phyloP scores from a whole-genome alignment of 2,888 invertebrate genomes.

The Rhaphigaster nebulosa region DNA sequence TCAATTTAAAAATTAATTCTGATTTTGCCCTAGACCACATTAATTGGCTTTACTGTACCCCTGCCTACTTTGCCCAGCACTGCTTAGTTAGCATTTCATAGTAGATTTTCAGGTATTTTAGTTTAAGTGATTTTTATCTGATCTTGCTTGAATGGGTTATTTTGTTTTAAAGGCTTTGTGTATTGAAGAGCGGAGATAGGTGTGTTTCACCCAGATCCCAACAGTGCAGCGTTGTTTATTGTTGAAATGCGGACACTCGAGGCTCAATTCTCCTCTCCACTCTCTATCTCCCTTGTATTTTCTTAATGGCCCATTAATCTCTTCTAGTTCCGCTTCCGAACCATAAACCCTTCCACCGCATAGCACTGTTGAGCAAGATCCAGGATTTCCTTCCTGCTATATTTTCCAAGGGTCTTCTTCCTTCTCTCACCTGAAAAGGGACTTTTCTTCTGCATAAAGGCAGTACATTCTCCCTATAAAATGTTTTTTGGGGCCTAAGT shows the following conservation, averaged over 20 bases:
- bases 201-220: background rate
- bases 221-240: slow-evolving; percentile 7
- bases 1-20: too few relatives aligned
- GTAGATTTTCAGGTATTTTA: too few relatives aligned
- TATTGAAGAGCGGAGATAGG: background rate
- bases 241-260: slow-evolving; percentile 2
- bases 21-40: too few relatives aligned
- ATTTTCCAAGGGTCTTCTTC: slow-evolving; percentile 34
- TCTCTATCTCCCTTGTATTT: slow-evolving; percentile 37
- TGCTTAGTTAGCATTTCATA: too few relatives aligned
- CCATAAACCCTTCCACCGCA: slow-evolving; percentile 49
- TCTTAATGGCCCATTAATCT: slow-evolving; percentile 49
- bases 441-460: slow-evolving; percentile 31
- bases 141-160: background rate
- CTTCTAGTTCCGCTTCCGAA: slow-evolving; percentile 48
- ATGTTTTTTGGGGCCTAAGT: background rate
- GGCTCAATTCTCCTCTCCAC: slow-evolving; percentile 2
- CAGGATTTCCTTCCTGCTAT: slow-evolving; percentile 44
- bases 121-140: background rate
- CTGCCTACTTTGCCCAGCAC: too few relatives aligned
- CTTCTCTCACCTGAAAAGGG: slow-evolving; percentile 40
- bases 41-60: too few relatives aligned
- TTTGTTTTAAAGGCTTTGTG: background rate
- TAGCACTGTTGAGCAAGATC: slow-evolving; percentile 40
- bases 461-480: background rate